Percentiles rank a stretch among this genome's conserved stretches.
Evolutionary conservation across 2,113 vertebrate species (phyloP).

Genomic region (Chaetorhynchus papuensis): DNA sequence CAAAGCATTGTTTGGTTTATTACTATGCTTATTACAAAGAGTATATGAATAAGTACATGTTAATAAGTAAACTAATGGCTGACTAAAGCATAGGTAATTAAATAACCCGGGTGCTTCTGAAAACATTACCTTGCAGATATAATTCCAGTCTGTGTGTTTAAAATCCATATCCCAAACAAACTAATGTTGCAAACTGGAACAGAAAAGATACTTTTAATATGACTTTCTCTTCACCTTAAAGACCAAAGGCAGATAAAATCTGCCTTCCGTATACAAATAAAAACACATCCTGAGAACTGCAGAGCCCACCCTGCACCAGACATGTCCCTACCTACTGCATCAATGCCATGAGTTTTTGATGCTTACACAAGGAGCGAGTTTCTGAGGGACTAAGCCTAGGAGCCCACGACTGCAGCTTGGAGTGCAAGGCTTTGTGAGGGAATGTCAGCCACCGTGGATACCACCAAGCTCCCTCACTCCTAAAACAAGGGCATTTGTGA

Average conservation of each 20-base stretch:
- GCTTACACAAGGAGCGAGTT: background rate
- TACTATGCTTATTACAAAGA: background rate
- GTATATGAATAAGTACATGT: background rate
- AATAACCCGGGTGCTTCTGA: background rate
- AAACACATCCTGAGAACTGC: background rate
- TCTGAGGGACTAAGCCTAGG: background rate
- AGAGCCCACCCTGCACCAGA: background rate
- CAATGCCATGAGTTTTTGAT: background rate
- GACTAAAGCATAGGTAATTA: background rate
- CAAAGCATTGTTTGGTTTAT: background rate
- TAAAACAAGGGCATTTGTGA: background rate
- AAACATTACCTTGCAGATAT: background rate
- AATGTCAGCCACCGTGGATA: fast-evolving
- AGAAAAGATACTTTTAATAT: background rate
- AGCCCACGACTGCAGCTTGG: background rate
- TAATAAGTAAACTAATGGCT: slow-evolving; percentile 5
- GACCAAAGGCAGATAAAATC: background rate
- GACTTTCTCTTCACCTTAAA: background rate
- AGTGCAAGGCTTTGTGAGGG: fast-evolving
- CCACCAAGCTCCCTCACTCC: background rate
- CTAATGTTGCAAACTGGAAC: background rate
- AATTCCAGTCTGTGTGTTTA: background rate
- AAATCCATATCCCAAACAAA: background rate
- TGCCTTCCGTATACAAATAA: background rate
- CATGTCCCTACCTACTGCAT: background rate